Conservation (phyloP, 2,888 invertebrate genomes). For the Nemoura dubitans region DNA sequence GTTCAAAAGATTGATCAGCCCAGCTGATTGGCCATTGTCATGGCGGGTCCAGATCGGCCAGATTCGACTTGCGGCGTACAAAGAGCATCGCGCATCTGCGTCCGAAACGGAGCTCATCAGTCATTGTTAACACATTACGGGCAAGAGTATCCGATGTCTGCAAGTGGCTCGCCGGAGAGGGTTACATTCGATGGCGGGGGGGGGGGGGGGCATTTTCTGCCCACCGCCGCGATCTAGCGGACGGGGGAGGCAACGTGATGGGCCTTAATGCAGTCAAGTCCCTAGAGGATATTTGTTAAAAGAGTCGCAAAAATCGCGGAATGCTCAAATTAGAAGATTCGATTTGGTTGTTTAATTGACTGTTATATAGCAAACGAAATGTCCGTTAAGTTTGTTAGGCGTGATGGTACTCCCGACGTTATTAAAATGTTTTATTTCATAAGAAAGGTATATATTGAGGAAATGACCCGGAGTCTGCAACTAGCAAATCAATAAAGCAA, state of each 20-base stretch:
- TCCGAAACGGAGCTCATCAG: conserved; percentile 28
- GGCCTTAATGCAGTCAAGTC: background rate
- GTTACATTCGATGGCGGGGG: background rate
- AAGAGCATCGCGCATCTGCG: conserved; percentile 33
- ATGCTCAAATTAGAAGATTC: background rate
- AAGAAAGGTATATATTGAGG: no score
- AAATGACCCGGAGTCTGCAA: no score
- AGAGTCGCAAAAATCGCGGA: no score
- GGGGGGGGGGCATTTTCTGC: background rate
- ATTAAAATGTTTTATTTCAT: no score
- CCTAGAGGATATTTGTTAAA: background rate
- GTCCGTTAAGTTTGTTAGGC: no score
- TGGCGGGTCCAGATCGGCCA: background rate
- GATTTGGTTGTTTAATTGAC: no score
- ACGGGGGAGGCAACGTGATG: background rate
- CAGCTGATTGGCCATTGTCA: conserved; percentile 37
- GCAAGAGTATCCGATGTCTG: conserved; percentile 15
- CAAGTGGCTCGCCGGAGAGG: background rate
- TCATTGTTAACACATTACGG: conserved; percentile 38
- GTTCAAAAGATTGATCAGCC: conserved; percentile 20
- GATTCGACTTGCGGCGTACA: background rate
- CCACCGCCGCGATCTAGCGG: background rate
- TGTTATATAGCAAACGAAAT: no score
- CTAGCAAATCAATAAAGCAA: no score
- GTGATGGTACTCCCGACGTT: no score